Percentiles rank a stretch among this genome's conserved stretches.
These are phyloP conservation scores for Iguana delicatissima DNA, from an alignment of 2,797 vertebrate genomes.

Conservation along the genomic window DNA sequence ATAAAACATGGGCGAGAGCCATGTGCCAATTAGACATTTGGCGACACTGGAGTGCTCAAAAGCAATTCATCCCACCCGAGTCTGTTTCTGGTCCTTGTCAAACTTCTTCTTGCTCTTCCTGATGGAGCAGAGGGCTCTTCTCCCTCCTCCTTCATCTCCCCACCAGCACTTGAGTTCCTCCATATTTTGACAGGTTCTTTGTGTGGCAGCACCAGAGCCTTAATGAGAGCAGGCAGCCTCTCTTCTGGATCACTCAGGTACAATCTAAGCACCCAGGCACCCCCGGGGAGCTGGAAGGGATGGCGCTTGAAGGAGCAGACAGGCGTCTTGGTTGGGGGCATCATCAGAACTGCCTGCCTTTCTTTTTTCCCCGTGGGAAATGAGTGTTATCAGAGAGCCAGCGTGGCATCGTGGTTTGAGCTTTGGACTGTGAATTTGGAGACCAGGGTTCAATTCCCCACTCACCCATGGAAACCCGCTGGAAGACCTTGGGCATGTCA, in stretches of 20 bases:
- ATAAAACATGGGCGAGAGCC: slow-evolving; percentile 31
- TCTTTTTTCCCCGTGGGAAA: background rate
- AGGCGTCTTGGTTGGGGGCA: background rate
- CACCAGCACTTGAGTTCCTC: background rate
- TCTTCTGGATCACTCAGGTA: background rate
- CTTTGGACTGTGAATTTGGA: too few species aligned
- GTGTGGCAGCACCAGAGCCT: background rate
- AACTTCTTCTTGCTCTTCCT: slow-evolving; percentile 6
- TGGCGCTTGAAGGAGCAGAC: background rate
- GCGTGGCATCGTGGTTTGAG: too few species aligned
- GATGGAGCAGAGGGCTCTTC: background rate
- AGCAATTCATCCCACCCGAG: background rate
- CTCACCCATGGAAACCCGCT: too few species aligned
- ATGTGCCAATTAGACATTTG: slow-evolving; percentile 18
- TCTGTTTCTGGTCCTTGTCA: slow-evolving; percentile 22
- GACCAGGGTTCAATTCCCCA: too few species aligned
- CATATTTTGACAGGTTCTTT: slow-evolving; percentile 2
- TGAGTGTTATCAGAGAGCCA: too few species aligned
- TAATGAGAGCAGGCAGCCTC: background rate
- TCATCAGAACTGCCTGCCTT: too few species aligned
- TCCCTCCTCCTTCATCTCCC: background rate
- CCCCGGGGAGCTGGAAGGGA: background rate
- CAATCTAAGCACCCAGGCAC: background rate
- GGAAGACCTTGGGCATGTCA: too few species aligned
- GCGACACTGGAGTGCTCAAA: slow-evolving; percentile 2